A percentile compares a stretch with the other conserved stretches of the same genome.
These are phyloP conservation scores for Phengaris alcon DNA, from an alignment of 2,888 invertebrate species.

Conservation along the genomic window DNA sequence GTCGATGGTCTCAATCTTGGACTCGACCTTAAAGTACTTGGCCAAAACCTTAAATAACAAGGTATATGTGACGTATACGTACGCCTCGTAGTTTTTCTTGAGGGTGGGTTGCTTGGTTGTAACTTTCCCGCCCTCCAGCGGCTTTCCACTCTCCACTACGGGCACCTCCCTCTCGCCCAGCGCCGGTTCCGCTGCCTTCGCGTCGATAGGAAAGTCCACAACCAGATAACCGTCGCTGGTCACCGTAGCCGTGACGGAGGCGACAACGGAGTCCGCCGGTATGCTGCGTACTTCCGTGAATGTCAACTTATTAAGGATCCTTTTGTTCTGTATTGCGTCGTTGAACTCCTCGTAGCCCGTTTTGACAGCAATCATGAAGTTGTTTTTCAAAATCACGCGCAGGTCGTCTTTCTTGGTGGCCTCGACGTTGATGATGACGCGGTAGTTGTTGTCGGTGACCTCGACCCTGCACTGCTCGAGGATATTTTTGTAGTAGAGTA, in stretches of 20 bases:
- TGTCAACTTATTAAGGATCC: conserved; percentile 58
- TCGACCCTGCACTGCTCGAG: conserved; percentile 66
- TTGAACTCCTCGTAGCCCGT: conserved; percentile 70
- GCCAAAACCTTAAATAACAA: conserved; percentile 37
- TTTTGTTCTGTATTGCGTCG: conserved; percentile 64
- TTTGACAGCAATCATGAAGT: conserved; percentile 55
- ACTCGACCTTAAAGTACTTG: conserved; percentile 66
- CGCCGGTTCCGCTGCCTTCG: neutral
- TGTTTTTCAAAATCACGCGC: conserved; percentile 64
- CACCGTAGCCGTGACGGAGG: conserved; percentile 60
- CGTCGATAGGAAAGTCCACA: conserved; percentile 57
- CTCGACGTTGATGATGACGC: conserved; percentile 64
- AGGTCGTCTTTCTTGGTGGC: conserved; percentile 62
- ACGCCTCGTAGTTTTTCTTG: conserved; percentile 39
- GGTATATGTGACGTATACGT: neutral
- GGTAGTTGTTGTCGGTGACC: conserved; percentile 58
- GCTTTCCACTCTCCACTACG: conserved; percentile 55
- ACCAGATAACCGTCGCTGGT: conserved; percentile 57
- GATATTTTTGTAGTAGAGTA: conserved; percentile 61
- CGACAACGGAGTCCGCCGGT: conserved; percentile 58
- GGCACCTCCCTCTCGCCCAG: conserved; percentile 35
- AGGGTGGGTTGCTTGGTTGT: conserved; percentile 38
- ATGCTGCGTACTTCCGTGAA: conserved; percentile 34
- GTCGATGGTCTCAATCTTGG: conserved; percentile 56
- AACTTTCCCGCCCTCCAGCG: conserved; percentile 51